Evolutionary conservation across 2,113 vertebrate species (phyloP).

Genomic region (Calidris pygmaea): DNA sequence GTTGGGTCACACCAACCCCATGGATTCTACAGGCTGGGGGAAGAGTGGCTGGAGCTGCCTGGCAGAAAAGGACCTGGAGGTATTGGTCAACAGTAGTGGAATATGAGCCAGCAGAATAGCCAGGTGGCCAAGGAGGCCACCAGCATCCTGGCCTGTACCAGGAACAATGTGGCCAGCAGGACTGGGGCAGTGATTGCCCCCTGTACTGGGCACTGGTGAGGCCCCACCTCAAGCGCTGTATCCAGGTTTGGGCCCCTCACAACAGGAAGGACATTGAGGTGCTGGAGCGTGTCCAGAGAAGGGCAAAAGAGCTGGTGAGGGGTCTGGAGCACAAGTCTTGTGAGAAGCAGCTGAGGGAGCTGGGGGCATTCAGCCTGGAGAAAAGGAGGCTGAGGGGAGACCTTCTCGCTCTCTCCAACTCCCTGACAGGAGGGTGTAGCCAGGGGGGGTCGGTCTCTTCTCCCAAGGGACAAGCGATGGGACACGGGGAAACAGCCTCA

Average conservation of each 20-base stretch:
- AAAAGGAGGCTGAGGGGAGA: background rate
- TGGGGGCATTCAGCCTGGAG: background rate
- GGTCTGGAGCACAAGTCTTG: background rate
- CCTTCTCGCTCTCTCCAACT: background rate
- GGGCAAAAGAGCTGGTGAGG: background rate
- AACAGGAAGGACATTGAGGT: accelerated
- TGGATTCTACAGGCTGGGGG: background rate
- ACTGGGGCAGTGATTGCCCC: background rate
- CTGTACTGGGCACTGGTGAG: background rate
- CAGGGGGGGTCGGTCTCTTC: background rate
- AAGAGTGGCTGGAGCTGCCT: background rate
- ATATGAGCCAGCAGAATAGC: background rate
- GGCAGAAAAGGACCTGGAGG: background rate
- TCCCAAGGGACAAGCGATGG: background rate
- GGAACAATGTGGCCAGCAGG: background rate
- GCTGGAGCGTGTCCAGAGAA: background rate
- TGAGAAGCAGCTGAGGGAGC: background rate
- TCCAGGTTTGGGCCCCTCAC: background rate
- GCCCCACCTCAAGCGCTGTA: background rate
- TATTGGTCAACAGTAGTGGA: background rate
- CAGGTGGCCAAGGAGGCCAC: background rate
- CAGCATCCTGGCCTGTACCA: background rate
- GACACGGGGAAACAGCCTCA: background rate
- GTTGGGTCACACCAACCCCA: background rate
- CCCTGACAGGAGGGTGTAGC: background rate